Percentiles rank a stretch among this genome's conserved stretches.
These are phyloP conservation scores for Sylvia atricapilla DNA, from an alignment of 2,113 vertebrate genomes.

Conservation along the genomic window DNA sequence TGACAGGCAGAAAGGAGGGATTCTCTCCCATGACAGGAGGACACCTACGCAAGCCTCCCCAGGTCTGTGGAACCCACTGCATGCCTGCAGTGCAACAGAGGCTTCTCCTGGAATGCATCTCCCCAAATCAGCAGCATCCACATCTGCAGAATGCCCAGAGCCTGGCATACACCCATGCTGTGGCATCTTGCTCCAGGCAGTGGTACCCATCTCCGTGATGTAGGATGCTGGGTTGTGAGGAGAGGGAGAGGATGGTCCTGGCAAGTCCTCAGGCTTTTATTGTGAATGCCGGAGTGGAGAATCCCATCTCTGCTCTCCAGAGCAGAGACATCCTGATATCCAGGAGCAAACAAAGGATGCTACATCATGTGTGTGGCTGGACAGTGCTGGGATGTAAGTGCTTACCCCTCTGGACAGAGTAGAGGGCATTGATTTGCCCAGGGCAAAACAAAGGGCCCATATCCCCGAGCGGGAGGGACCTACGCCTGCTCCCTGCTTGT, in stretches of 20 bases:
- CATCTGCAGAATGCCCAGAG: neutral
- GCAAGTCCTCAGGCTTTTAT: neutral
- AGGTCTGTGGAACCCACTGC: neutral
- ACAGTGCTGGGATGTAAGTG: neutral
- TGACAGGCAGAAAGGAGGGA: neutral
- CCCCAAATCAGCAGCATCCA: neutral
- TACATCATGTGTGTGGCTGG: neutral
- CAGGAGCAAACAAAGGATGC: neutral
- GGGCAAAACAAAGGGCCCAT: neutral
- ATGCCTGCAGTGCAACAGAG: neutral
- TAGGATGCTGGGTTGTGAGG: neutral
- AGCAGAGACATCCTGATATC: neutral
- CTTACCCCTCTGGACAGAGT: rapidly evolving
- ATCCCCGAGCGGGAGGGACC: neutral
- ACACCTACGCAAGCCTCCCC: conserved; percentile 26
- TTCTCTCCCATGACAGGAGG: neutral
- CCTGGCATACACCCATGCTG: neutral
- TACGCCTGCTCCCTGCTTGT: neutral
- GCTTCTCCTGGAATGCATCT: neutral
- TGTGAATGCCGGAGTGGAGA: neutral
- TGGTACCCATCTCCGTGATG: neutral
- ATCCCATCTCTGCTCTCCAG: neutral
- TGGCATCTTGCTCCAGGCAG: rapidly evolving
- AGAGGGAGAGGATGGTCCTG: neutral
- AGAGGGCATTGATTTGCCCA: neutral